Percentiles rank a stretch among this genome's conserved stretches.
Conservation (phyloP, 2,113 vertebrate species). For the Haemorhous mexicanus region DNA sequence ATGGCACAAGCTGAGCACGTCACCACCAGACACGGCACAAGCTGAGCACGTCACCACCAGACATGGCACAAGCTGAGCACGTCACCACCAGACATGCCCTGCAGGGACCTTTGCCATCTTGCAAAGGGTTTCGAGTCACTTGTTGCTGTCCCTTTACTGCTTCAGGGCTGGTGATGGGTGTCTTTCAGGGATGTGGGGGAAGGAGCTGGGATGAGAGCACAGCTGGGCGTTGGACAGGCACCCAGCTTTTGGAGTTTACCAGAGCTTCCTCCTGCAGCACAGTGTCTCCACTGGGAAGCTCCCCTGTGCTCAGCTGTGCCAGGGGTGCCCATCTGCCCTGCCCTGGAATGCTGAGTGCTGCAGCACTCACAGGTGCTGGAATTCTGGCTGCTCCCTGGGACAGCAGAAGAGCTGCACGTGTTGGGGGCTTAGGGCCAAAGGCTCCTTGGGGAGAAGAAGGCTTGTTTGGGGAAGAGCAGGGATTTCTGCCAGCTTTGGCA, state of each 20-base stretch:
- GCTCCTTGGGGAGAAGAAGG: background rate
- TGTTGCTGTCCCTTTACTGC: background rate
- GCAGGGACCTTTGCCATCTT: background rate
- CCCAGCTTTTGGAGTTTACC: background rate
- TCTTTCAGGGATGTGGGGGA: accelerated
- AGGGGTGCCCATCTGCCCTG: background rate
- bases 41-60: too few relatives aligned
- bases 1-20: background rate
- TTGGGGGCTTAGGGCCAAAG: too few relatives aligned
- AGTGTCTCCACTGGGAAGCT: background rate
- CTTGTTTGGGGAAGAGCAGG: background rate
- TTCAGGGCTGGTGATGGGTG: background rate
- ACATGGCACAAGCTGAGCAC: background rate
- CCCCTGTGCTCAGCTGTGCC: background rate
- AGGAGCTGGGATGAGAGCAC: background rate
- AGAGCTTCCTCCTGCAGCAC: background rate
- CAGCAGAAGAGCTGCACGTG: background rate
- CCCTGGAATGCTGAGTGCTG: background rate
- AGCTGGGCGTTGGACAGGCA: background rate
- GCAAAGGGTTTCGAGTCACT: background rate
- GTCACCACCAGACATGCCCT: background rate
- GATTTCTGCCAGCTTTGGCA: background rate
- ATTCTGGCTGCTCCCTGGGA: background rate
- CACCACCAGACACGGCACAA: background rate
- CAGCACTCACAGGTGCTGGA: background rate